Evolutionary conservation across 2,888 invertebrate genomes (phyloP).

Genomic region (Agrenia bidenticulata): DNA sequence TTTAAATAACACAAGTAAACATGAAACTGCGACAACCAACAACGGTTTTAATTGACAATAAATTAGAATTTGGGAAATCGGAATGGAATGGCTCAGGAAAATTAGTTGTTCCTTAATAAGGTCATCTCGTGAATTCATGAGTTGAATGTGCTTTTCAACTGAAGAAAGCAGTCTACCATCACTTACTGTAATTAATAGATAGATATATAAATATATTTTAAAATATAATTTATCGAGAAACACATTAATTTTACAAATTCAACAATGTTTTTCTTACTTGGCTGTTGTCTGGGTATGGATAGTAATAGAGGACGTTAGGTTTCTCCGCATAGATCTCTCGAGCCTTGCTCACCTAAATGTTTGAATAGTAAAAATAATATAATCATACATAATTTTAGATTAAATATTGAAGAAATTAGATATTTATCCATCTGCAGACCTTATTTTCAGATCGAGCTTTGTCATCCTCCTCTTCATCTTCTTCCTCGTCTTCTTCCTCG

Average conservation of each 20-base stretch:
- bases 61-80: background rate
- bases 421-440: conserved; percentile 18
- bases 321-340: conserved; percentile 39
- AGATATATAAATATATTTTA: too few relatives aligned
- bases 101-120: too few relatives aligned
- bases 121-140: too few relatives aligned
- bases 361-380: too few relatives aligned
- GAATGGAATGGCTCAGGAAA: background rate
- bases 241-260: too few relatives aligned
- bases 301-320: conserved; percentile 51
- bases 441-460: conserved; percentile 48
- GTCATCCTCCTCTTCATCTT: conserved; percentile 48
- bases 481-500: conserved; percentile 50
- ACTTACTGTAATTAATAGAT: too few relatives aligned
- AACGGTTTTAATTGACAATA: background rate
- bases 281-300: conserved; percentile 51
- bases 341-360: conserved; percentile 42
- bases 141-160: too few relatives aligned
- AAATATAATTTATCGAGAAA: too few relatives aligned
- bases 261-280: conserved; percentile 32
- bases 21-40: background rate
- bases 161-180: too few relatives aligned
- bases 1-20: background rate
- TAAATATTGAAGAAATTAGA: too few relatives aligned
- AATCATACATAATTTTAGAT: too few relatives aligned